Percentiles rank a stretch among this genome's conserved stretches.
Conservation (phyloP, 2,888 invertebrate species). For the Oscheius myriophilus region DNA sequence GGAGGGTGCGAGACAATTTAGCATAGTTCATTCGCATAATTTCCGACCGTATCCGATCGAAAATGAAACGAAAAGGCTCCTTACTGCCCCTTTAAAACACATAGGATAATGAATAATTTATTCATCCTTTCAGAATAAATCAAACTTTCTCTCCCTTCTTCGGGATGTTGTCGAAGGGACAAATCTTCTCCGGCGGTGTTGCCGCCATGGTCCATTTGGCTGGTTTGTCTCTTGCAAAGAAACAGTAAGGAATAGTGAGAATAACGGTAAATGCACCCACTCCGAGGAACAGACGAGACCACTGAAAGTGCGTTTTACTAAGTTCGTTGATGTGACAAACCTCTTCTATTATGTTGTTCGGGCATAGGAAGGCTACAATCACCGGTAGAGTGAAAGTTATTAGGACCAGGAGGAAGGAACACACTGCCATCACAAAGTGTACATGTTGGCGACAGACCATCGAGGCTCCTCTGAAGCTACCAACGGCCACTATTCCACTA, state of each 20-base stretch:
- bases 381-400: slow-evolving; percentile 37
- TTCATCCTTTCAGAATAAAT: no score
- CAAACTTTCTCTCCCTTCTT: no score
- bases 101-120: no score
- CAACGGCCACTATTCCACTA: slow-evolving; percentile 54
- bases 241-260: background rate
- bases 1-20: no score
- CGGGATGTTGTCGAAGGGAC: no score
- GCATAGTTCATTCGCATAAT: no score
- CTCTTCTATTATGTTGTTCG: slow-evolving; percentile 40
- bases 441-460: slow-evolving; percentile 44
- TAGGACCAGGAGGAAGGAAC: slow-evolving; percentile 40
- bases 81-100: no score
- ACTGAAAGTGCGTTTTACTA: slow-evolving; percentile 1
- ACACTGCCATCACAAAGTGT: slow-evolving; percentile 39
- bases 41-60: no score
- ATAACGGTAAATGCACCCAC: background rate
- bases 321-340: slow-evolving; percentile 2
- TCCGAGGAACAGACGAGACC: slow-evolving; percentile 11
- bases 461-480: slow-evolving; percentile 54
- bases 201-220: background rate
- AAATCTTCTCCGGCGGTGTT: no score
- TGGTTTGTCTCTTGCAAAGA: slow-evolving; percentile 12
- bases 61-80: no score
- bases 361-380: slow-evolving; percentile 37